phyloP scores from a whole-genome alignment of 2,797 vertebrate genomes.

The Hyperoplus lanceolatus region DNA sequence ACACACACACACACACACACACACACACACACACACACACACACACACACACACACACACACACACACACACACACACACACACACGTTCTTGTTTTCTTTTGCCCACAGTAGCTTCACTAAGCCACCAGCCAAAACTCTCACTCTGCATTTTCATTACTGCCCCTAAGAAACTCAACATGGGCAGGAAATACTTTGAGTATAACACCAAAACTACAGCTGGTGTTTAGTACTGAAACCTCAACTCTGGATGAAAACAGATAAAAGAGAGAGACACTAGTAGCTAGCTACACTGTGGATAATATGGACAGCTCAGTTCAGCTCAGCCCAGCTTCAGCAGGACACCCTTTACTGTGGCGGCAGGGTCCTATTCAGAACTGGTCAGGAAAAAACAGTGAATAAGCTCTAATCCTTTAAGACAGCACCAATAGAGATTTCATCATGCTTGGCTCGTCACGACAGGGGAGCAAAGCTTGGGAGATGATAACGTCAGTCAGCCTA shows the following conservation, averaged over 20 bases:
- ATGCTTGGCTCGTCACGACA: constrained; percentile 74
- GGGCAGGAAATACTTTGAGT: constrained; percentile 54
- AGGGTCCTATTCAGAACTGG: constrained; percentile 61
- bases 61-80: constrained; percentile 35
- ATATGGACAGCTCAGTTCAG: constrained; percentile 28
- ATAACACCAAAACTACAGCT: constrained; percentile 13
- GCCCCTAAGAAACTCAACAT: constrained; percentile 56
- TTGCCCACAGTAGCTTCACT: constrained; percentile 67
- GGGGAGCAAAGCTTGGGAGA: constrained; percentile 70
- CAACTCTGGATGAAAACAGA: constrained; percentile 11
- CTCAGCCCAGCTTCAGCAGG: constrained; percentile 49
- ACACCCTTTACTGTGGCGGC: constrained; percentile 60
- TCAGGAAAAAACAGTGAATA: constrained; percentile 73
- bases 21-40: no score
- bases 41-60: constrained; percentile 25
- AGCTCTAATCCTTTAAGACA: constrained; percentile 79
- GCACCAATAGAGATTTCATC: constrained; percentile 79
- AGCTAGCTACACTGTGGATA: constrained; percentile 29
- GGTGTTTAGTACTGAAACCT: background rate
- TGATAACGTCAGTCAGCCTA: constrained; percentile 67
- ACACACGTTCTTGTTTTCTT: constrained; percentile 62
- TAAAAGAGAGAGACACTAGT: constrained; percentile 18
- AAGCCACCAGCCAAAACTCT: constrained; percentile 69
- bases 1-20: constrained; percentile 25
- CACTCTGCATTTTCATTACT: constrained; percentile 65